Evolutionary conservation across 2,797 vertebrate genomes (phyloP), one percentile per base, ranked within the genome.

Genomic region (Hydrolagus colliei): DNA sequence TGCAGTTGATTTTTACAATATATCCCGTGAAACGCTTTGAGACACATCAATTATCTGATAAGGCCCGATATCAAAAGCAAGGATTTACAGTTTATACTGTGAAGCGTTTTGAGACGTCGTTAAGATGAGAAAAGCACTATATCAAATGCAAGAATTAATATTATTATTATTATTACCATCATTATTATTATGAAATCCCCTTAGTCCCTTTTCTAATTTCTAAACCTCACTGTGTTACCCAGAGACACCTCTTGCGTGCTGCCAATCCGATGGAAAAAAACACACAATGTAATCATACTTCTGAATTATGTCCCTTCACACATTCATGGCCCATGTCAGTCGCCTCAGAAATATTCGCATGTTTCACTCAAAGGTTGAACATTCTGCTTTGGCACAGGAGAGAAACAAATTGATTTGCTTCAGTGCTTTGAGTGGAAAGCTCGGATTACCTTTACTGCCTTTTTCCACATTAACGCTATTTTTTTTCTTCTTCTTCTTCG

Each of bases 331-430:
- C 20, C 20, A 67, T 67, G 79, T 84, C 65, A 67, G 27, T 84
- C 20, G 79, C 41, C 41, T 68, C 35, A 84, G 68, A 68, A 16
- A 63, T 14, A 71, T 35, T 18, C 41, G 65, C 20, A 68, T 65
- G 27, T 67, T 84, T 67, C 68, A 84, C 68, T 84, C 65, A 84
- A 84, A 52, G 65, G 65, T 0, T 41, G 65, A 84, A 35, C 63
- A 11, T 5, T 41, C 79, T 35, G 27, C 16, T n/a, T 10, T 84
- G 32, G 18, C 65, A 20, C 16, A 0, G 12, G 13, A 68, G 16
- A 16, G 20, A 32, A 27, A 27, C 16, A 41, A 67, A 68, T 84
- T 67, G 65, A 82, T 82, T 67, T 27, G 32, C 27, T 35, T 35
- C 65, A 67, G 27, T 20, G 16, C 65, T 84, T 41, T 68, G 32